Evolutionary conservation across 1,140 invertebrate genomes (phyloP), one percentile per base, ranked within the genome.

Genomic region (Centruroides vittatus): DNA sequence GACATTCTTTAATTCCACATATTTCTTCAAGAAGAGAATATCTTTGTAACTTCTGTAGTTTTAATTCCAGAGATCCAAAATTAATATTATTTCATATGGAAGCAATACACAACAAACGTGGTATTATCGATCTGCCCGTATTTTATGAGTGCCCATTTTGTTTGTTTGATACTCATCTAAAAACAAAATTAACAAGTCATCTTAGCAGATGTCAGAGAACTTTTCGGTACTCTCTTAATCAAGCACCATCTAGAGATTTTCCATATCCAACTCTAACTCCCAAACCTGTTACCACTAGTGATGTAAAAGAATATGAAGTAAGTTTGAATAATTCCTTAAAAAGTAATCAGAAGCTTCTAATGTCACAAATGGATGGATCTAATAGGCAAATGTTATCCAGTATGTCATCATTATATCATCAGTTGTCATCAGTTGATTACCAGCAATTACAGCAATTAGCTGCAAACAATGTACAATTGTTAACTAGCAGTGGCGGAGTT

Each of bases 101-200:
- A 69, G 83, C 84, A 0, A 82, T 89, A 68, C 93, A 98, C 73
- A 86, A 85, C 66, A 84, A 88, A 10, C 79, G 84, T 59, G 88
- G 86, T 10, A 81, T 86, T 62, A 74, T 95, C 49, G 89, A 93
- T 67, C 80, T 87, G 59, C 88, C 89, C 8, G 84, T 86, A 47
- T 88, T 88, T 71, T 92, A 93, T 74, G 89, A 94, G 68, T 97
- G 93, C 73, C 84, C 88, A 0, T 88, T 92, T 70, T 97, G 93
- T 79, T 86, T 89, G 1, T 96, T 93, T 70, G 93, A 96, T 72
- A 89, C 93, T 68, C 93, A 92, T 71, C 86, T 89, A 60, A 95
- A 94, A 74, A 86, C 87, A n/a, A 93, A 94, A 76, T 74, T 95
- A 57, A 89, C 85, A 0, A 79, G 90, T 13, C 93, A 96, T 77